phyloP scores from a whole-genome alignment of 1,140 invertebrate genomes.

The Hypsibius dujardini region DNA sequence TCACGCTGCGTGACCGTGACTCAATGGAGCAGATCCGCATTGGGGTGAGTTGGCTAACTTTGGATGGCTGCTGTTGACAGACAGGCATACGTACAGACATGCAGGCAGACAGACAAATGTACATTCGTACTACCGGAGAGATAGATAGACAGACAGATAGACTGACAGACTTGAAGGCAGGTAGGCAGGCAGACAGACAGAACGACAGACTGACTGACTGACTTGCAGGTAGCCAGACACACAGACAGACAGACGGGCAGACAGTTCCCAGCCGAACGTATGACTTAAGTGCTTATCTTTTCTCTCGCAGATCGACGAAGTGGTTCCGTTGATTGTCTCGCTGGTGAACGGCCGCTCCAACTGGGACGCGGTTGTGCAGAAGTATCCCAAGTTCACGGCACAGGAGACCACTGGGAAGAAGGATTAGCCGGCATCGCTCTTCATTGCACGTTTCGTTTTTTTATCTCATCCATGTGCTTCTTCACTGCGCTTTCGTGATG shows the following conservation, averaged over 20 bases:
- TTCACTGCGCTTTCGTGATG: background rate
- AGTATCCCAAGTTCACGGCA: conserved; percentile 82
- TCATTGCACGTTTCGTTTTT: background rate
- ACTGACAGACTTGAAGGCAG: too few species aligned
- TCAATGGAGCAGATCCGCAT: conserved; percentile 83
- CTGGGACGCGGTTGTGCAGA: conserved; percentile 57
- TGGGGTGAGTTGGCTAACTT: conserved; percentile 40
- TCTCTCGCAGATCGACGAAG: conserved; percentile 39
- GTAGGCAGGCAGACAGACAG: too few species aligned
- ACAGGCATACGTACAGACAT: background rate
- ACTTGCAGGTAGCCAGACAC: too few species aligned
- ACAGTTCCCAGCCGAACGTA: too few species aligned
- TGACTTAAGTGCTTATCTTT: conserved; percentile 19
- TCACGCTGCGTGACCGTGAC: conserved; percentile 82
- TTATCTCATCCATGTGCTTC: background rate
- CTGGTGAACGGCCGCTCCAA: conserved; percentile 51
- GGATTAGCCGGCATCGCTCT: too few species aligned
- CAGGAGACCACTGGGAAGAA: conserved; percentile 44
- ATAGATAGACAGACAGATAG: too few species aligned
- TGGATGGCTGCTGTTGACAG: conserved; percentile 16
- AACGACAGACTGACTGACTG: too few species aligned
- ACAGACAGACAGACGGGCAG: too few species aligned
- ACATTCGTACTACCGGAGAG: too few species aligned
- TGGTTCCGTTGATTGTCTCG: conserved; percentile 58
- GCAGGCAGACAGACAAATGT: conserved; percentile 18